Base-by-base conservation (phyloP, 92 coral and sea anemone genomes). In the Muricea muricata region DNA sequence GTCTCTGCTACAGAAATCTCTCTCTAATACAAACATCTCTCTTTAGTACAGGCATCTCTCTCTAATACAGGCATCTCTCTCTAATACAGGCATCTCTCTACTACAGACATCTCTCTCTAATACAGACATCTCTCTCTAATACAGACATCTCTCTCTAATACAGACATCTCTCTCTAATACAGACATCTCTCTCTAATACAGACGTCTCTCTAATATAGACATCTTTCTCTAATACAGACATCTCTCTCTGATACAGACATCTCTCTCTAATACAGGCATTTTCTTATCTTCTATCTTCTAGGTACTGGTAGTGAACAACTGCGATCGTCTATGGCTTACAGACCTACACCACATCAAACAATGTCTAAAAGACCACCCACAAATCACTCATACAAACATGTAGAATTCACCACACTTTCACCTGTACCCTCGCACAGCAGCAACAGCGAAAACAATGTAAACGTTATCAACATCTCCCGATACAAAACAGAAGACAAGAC, bases 361-460 rank as follows among this genome's bases (percentile, higher is more conserved):
- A 47, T 24, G 4, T 29, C 65, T 2, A 48, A 24, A 24, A 34
- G 80, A 13, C 60, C 80, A 13, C 60, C 80, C 25, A 47, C 80
- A 1, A 28, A 75, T 50, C 65, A 75, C 23, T 91, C 97, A 17
- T 93, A 93, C 73, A 92, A 97, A 18, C 98, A 95, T 86, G 95
- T 95, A 33, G 98, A 95, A 89, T 95, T 95, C 69, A 90, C 98
- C 7, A 94, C 98, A 7, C 81, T 95, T 55, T 95, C 98, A 0
- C 98, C 98, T 1, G 98, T 95, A 0, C 98, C 98, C 1, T 95
- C 98, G 8, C 94, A 95, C 75, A 93, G 93, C 34, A 95, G 98
- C 72, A 95, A 89, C 63, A 90, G 89, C 40, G 98, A 93, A 23
- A 87, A 89, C 56, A 82, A 80, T 29, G 26, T 3, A 14, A 34